Conservation (phyloP, 2,113 vertebrate species). For the Pomatorhinus ruficollis region DNA sequence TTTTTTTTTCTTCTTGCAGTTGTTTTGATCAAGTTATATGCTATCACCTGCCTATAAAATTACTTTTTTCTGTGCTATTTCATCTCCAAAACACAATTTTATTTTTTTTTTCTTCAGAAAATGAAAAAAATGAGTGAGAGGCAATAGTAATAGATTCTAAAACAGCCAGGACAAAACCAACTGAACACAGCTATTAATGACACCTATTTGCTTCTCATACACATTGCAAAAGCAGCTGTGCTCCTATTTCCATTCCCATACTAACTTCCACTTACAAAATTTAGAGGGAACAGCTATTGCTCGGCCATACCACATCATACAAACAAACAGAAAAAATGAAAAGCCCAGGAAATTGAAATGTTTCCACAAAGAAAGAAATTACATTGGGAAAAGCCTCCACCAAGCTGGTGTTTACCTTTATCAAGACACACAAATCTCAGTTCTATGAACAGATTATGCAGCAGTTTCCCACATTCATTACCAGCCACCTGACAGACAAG, state of each 20-base stretch:
- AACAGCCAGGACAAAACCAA: background rate
- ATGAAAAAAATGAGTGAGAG: background rate
- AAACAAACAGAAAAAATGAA: background rate
- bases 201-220: background rate
- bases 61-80: background rate
- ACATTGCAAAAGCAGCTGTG: background rate
- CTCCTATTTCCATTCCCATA: background rate
- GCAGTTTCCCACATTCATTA: background rate
- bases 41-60: background rate
- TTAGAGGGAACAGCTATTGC: background rate
- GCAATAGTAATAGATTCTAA: background rate
- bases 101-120: background rate
- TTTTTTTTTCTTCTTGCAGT: background rate
- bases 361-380: background rate
- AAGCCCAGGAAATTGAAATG: background rate
- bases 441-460: background rate
- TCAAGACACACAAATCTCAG: background rate
- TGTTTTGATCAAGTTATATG: background rate
- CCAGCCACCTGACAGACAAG: background rate
- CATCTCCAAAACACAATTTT: background rate
- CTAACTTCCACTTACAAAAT: background rate
- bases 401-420: background rate
- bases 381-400: background rate
- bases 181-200: background rate
- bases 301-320: background rate